phyloP scores from a whole-genome alignment of 1,140 invertebrate genomes.

The Bombus pyrosoma region DNA sequence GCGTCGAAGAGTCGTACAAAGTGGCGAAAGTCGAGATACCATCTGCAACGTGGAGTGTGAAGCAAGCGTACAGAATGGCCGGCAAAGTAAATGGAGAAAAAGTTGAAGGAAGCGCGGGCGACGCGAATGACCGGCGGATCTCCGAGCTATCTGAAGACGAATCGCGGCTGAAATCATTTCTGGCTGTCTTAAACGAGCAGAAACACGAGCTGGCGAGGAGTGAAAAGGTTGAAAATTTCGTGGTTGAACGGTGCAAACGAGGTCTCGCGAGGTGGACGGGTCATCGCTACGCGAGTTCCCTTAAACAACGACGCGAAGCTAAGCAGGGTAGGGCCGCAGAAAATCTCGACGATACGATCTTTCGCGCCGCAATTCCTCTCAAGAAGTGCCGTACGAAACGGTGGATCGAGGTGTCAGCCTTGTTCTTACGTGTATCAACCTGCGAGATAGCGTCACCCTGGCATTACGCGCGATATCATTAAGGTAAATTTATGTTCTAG shows the following conservation, averaged over 20 bases:
- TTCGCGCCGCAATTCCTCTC: slow-evolving; percentile 64
- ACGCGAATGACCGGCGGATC: slow-evolving; percentile 1
- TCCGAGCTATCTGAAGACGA: slow-evolving; percentile 31
- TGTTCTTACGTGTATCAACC: slow-evolving; percentile 75
- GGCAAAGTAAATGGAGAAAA: background rate
- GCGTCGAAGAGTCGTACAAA: background rate
- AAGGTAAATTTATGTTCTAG: slow-evolving; percentile 77
- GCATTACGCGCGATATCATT: slow-evolving; percentile 76
- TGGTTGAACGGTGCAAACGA: background rate
- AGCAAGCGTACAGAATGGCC: background rate
- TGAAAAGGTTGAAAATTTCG: slow-evolving; percentile 5
- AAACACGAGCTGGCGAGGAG: background rate
- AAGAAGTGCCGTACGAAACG: slow-evolving; percentile 59
- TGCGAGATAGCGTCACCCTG: slow-evolving; percentile 75
- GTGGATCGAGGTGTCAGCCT: slow-evolving; percentile 74
- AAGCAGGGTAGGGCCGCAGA: slow-evolving; percentile 44
- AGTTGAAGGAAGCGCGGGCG: slow-evolving; percentile 14
- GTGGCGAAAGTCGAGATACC: slow-evolving; percentile 4
- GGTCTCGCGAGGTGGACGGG: background rate
- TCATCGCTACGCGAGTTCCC: slow-evolving; percentile 35
- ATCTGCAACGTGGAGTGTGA: background rate
- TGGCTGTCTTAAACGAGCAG: background rate
- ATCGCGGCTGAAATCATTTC: slow-evolving; percentile 26
- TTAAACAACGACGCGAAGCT: slow-evolving; percentile 42
- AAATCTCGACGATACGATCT: slow-evolving; percentile 70